phyloP scores from a whole-genome alignment of 2,113 vertebrate genomes.

The Atlantisia rogersi region DNA sequence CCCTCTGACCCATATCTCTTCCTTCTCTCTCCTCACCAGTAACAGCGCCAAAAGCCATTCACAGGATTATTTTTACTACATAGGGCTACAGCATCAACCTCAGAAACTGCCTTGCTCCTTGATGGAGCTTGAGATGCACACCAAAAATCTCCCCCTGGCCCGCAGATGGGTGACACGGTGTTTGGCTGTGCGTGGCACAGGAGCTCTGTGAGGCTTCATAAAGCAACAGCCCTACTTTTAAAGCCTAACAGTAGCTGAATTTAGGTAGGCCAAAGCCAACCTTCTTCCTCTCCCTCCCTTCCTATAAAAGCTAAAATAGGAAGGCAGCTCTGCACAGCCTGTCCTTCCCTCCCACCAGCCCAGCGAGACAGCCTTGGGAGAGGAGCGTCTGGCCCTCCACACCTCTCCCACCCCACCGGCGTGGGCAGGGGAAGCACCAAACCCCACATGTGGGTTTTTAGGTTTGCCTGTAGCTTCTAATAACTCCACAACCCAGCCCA shows the following conservation, averaged over 20 bases:
- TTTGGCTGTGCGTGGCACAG: accelerated
- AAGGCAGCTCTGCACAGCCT: background rate
- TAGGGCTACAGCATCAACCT: background rate
- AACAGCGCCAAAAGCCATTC: background rate
- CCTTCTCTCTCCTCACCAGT: background rate
- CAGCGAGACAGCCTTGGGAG: background rate
- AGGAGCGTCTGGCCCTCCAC: background rate
- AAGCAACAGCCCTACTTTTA: background rate
- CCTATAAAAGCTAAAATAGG: background rate
- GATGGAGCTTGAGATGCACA: background rate
- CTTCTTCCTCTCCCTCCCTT: background rate
- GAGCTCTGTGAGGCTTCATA: background rate
- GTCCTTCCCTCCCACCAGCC: background rate
- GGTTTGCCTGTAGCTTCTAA: background rate
- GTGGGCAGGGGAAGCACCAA: background rate
- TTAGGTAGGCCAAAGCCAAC: background rate
- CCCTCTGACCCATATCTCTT: accelerated
- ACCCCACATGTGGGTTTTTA: accelerated
- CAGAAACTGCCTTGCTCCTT: background rate
- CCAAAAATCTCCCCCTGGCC: background rate
- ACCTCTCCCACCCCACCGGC: background rate
- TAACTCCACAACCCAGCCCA: background rate
- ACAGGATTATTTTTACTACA: background rate
- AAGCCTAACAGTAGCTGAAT: background rate
- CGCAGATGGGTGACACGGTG: accelerated